These are phyloP conservation scores for Pinctada fucata DNA, from an alignment of 2,888 invertebrate species.

Conservation along the genomic window DNA sequence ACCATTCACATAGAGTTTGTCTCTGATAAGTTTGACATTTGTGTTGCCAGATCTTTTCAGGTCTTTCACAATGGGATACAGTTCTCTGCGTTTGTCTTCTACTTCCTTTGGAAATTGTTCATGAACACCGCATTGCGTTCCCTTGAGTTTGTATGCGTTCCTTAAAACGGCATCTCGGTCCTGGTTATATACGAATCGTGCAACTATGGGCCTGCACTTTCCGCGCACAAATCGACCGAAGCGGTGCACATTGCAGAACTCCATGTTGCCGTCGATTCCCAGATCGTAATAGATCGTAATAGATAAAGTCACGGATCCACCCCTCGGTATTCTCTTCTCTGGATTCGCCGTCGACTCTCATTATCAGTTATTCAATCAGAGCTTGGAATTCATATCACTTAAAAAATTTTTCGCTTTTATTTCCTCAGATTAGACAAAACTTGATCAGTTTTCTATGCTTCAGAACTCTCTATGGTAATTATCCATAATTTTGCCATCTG, in stretches of 20 bases:
- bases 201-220: constrained; percentile 38
- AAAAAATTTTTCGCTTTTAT: constrained; percentile 77
- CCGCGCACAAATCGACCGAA: constrained; percentile 17
- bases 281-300: constrained; percentile 9
- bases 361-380: constrained; percentile 78
- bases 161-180: constrained; percentile 33
- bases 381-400: too few species aligned
- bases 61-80: too few species aligned
- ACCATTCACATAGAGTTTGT: too few species aligned
- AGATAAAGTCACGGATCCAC: constrained; percentile 29
- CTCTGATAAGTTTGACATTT: too few species aligned
- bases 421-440: too few species aligned
- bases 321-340: constrained; percentile 31
- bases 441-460: too few species aligned
- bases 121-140: constrained; percentile 26
- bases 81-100: constrained; percentile 21
- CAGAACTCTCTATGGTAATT: too few species aligned
- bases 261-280: constrained; percentile 5
- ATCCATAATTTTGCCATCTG: too few species aligned
- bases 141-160: constrained; percentile 35
- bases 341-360: constrained; percentile 83
- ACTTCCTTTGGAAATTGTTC: constrained; percentile 37
- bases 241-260: constrained; percentile 34
- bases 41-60: too few species aligned
- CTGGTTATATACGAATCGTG: constrained; percentile 36